Evolutionary conservation across 2,797 vertebrate species (phyloP).

Genomic region (Glyptemys insculpta): DNA sequence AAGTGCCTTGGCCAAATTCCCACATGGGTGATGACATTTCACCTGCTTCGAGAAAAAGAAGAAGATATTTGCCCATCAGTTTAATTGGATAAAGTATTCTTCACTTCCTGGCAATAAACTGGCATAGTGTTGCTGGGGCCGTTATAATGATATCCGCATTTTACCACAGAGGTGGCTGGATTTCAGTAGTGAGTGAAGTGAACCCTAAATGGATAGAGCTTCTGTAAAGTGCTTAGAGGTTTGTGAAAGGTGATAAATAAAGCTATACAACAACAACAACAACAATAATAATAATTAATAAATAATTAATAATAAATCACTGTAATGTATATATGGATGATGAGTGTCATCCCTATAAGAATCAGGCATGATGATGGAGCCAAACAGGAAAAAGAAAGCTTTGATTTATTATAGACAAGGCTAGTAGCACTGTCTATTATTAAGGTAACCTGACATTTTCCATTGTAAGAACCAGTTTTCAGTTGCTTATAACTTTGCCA

Average conservation of each 20-base stretch:
- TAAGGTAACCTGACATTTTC: too few relatives aligned
- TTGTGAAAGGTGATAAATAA: not conserved
- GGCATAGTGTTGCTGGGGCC: not conserved
- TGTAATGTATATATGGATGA: rapidly evolving
- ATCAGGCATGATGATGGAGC: not conserved
- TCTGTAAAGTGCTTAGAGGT: not conserved
- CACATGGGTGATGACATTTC: not conserved
- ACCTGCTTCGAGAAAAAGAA: not conserved
- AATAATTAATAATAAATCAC: not conserved
- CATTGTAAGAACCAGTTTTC: too few relatives aligned
- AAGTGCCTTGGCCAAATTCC: not conserved
- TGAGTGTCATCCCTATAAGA: not conserved
- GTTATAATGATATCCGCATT: not conserved
- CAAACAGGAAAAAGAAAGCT: not conserved
- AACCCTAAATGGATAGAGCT: not conserved
- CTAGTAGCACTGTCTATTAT: too few relatives aligned
- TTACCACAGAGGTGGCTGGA: not conserved
- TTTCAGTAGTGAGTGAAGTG: not conserved
- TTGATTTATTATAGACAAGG: too few relatives aligned
- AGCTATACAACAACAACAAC: not conserved
- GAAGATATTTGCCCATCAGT: not conserved
- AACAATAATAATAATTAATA: not conserved
- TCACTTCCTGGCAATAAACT: not conserved
- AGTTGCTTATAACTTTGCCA: too few relatives aligned
- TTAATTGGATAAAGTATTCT: not conserved